A percentile compares a stretch with the other conserved stretches of the same genome.
Conservation (phyloP, 2,113 vertebrate species). For the Microcebus murinus region DNA sequence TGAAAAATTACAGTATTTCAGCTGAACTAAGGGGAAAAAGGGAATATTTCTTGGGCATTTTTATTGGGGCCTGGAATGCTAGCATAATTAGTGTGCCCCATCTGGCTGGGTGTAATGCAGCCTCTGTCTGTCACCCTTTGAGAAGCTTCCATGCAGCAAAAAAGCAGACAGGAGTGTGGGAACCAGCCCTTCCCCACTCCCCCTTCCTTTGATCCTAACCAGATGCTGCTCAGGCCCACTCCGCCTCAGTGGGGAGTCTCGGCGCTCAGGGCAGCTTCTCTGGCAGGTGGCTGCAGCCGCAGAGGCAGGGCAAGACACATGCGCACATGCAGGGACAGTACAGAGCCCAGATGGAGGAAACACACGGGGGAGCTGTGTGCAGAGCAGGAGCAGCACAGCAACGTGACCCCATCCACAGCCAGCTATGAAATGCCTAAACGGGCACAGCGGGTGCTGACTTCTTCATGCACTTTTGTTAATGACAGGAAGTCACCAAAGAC, state of each 20-base stretch:
- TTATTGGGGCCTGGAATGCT: neutral
- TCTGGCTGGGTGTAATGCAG: neutral
- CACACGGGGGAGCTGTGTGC: neutral
- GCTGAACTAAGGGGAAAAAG: slow-evolving; percentile 52
- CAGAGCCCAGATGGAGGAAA: neutral
- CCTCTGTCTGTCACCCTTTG: neutral
- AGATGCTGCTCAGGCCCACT: neutral
- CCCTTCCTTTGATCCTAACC: slow-evolving; percentile 33
- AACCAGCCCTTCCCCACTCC: neutral
- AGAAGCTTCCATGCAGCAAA: neutral
- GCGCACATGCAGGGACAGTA: neutral
- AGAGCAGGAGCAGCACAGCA: neutral
- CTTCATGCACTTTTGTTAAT: neutral
- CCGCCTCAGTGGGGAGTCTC: neutral
- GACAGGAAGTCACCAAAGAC: neutral
- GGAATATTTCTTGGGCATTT: slow-evolving; percentile 31
- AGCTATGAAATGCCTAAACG: neutral
- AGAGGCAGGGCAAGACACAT: neutral
- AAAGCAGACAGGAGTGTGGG: neutral
- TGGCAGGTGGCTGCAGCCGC: neutral
- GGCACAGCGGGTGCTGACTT: neutral
- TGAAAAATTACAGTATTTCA: slow-evolving; percentile 52
- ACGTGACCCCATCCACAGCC: neutral
- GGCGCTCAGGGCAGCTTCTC: neutral
- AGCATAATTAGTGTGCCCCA: neutral